Base-by-base conservation (phyloP, 1,140 invertebrate genomes). In the Maniola jurtina region DNA sequence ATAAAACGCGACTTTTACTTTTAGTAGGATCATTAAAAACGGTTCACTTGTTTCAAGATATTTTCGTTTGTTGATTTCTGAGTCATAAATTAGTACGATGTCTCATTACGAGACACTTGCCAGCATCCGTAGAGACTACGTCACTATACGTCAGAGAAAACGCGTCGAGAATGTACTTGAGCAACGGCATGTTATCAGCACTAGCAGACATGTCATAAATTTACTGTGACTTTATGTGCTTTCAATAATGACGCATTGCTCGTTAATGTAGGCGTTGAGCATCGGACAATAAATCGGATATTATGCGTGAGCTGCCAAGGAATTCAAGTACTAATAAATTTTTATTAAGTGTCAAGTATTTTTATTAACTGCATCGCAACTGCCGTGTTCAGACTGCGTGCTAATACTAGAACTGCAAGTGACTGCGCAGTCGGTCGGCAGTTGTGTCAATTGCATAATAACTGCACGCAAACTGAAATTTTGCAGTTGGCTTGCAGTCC, bases 21-120 rank as follows among this genome's bases (percentile, higher is more conserved):
- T 11, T 50, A 50, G 0, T 16, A 50, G 3, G 3, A 5, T 14
- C 47, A 14, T n/a, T 50, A 50, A 50, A 50, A 50, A 50, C 15
- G 13, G 47, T 50, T n/a, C 7, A 50, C 14, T 11, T 15, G 15
- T 52, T 50, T 6, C 48, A 52, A 16, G 15, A 11, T 9, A 52
- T 25, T 52, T 52, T 16, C 15, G 48, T 11, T 55, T 55, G 34
- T 35, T 34, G 13, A 55, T 35, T 55, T n/a, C 25, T 55, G 54
- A 55, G 54, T 55, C 54, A 55, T 55, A 55, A 55, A 55, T 55
- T 35, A 55, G 13, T 54, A 55, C 33, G 25, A 34, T 33, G 25
- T 25, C 33, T 55, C 34, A 36, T 55, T 52, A 25, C 15, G 13
- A 16, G 14, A 52, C 8, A 55, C 54, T 13, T 35, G 54, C 25